Conservation (phyloP, 2,888 invertebrate species). For the Latrodectus elegans region DNA sequence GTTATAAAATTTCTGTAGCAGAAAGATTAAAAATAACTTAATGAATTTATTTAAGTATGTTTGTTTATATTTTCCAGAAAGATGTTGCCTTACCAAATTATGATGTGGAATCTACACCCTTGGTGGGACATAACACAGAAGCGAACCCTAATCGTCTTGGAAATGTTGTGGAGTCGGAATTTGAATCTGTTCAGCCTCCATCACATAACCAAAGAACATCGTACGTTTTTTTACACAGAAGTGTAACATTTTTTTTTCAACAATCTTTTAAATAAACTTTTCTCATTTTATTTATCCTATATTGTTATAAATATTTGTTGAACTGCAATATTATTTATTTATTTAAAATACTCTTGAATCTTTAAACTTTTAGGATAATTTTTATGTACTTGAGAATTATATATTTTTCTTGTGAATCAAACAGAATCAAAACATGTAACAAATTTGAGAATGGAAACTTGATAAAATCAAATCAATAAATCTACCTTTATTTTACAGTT, state of each 20-base stretch:
- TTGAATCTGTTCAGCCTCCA: constrained; percentile 41
- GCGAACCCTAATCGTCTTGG: constrained; percentile 12
- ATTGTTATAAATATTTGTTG: not conserved
- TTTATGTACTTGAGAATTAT: not conserved
- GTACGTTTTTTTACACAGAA: constrained; percentile 12
- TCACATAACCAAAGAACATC: constrained; percentile 45
- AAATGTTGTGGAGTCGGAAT: constrained; percentile 49
- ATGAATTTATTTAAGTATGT: too few relatives aligned
- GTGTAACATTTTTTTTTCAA: not conserved
- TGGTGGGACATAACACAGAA: constrained; percentile 10
- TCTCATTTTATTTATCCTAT: not conserved
- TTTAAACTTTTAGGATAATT: not conserved
- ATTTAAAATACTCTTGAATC: not conserved
- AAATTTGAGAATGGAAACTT: too few relatives aligned
- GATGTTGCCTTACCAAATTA: constrained; percentile 47
- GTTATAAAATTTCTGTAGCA: too few relatives aligned
- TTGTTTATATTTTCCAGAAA: constrained; percentile 8
- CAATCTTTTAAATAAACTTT: not conserved
- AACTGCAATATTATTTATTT: not conserved
- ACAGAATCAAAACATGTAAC: too few relatives aligned
- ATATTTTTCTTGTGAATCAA: not conserved
- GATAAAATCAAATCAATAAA: too few relatives aligned
- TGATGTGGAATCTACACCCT: constrained; percentile 36
- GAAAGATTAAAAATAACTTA: too few relatives aligned
- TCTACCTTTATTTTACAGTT: too few relatives aligned